phyloP scores from a whole-genome alignment of 2,797 vertebrate species.

The Otolemur crassicaudatus region DNA sequence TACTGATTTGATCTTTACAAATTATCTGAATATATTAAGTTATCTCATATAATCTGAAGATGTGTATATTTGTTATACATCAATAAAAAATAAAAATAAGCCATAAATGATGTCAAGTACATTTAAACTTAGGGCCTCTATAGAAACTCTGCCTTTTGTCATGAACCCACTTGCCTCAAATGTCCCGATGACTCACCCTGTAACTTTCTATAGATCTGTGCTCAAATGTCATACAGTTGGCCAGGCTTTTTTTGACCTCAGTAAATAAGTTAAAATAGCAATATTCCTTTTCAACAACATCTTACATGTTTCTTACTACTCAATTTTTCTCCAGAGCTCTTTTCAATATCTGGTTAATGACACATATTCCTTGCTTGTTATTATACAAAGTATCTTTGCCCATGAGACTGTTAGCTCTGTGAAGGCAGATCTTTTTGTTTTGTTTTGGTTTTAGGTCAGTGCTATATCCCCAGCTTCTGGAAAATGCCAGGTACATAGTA shows the following conservation, averaged over 20 bases:
- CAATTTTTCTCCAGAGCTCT: neutral
- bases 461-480: neutral
- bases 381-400: neutral
- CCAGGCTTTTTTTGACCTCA: neutral
- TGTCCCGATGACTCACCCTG: neutral
- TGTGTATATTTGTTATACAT: neutral
- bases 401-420: neutral
- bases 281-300: neutral
- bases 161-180: neutral
- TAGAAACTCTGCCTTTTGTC: neutral
- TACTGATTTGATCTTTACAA: neutral
- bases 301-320: neutral
- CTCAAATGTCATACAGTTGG: neutral
- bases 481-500: neutral
- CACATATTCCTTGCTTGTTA: neutral
- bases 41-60: neutral
- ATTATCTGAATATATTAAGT: neutral
- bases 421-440: neutral
- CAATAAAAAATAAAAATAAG: neutral
- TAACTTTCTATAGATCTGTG: neutral
- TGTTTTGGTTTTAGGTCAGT: neutral
- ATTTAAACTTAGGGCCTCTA: neutral
- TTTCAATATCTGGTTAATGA: neutral
- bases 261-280: neutral
- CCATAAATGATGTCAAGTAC: neutral